A percentile compares a stretch with the other conserved stretches of the same genome.
Conservation (phyloP, 2,888 invertebrate species). For the Tipula unca region DNA sequence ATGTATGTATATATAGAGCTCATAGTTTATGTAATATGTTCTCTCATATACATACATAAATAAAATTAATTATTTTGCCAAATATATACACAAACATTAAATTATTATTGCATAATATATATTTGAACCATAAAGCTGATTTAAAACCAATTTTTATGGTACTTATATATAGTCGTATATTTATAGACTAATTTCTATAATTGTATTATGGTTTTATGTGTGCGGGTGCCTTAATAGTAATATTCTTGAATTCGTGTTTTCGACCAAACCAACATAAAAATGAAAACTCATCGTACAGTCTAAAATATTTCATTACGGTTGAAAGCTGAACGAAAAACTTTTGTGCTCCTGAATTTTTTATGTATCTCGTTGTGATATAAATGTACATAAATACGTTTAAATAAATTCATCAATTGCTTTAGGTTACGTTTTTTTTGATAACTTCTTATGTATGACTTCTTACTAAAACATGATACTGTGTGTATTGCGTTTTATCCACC, state of each 20-base stretch:
- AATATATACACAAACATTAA: not conserved
- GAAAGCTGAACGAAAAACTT: not conserved
- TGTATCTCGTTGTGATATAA: not conserved
- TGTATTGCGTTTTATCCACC: not conserved
- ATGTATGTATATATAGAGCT: too few species aligned
- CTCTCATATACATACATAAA: not conserved
- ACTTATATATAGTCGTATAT: too few species aligned
- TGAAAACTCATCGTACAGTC: not conserved
- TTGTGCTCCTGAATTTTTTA: not conserved
- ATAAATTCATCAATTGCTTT: not conserved
- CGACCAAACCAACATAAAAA: not conserved
- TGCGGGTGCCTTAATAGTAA: not conserved
- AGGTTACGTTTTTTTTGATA: not conserved
- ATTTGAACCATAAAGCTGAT: not conserved
- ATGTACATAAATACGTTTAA: not conserved
- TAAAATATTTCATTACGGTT: not conserved
- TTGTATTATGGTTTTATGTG: not conserved
- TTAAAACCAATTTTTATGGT: not conserved
- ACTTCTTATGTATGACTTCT: not conserved
- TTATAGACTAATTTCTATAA: not conserved
- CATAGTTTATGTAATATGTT: not conserved
- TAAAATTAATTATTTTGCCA: not conserved
- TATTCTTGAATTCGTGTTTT: not conserved
- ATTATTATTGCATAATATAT: not conserved
- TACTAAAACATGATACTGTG: not conserved